Percentiles rank a stretch among this genome's conserved stretches.
phyloP scores from a whole-genome alignment of 2,113 vertebrate genomes.

The Struthio camelus region DNA sequence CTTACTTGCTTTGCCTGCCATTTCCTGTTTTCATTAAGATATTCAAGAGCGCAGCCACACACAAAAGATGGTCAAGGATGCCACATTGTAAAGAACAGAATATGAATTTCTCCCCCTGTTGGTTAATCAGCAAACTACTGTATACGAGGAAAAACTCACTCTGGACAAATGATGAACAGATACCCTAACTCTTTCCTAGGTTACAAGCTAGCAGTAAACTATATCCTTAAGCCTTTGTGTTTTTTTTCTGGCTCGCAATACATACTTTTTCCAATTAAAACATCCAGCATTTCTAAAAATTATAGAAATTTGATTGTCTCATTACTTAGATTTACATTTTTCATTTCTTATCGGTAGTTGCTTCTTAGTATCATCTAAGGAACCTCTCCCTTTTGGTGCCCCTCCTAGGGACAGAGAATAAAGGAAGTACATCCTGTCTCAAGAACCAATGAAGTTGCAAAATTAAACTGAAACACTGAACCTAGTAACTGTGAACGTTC shows the following conservation, averaged over 20 bases:
- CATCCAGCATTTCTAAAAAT: not conserved
- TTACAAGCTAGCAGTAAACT: not conserved
- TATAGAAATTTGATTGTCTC: not conserved
- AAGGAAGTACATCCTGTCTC: not conserved
- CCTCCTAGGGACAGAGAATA: not conserved
- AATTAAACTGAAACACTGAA: not conserved
- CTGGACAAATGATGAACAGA: not conserved
- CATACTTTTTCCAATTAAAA: not conserved
- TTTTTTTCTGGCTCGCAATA: not conserved
- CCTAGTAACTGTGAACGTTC: not conserved
- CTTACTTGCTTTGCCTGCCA: too few species aligned
- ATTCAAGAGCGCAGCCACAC: not conserved
- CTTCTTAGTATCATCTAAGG: not conserved
- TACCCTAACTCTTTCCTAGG: not conserved
- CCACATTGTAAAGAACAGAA: not conserved
- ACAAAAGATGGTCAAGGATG: not conserved
- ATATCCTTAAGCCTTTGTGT: not conserved
- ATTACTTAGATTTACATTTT: not conserved
- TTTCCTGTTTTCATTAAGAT: not conserved
- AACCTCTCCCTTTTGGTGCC: not conserved
- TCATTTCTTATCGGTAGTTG: not conserved
- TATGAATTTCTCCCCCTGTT: accelerated
- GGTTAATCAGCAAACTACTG: not conserved
- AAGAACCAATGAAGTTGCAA: not conserved
- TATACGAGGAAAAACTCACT: not conserved